Evolutionary conservation across 2,888 invertebrate species (phyloP), one percentile per base, ranked within the genome.

Genomic region (Crepidodera aurea): DNA sequence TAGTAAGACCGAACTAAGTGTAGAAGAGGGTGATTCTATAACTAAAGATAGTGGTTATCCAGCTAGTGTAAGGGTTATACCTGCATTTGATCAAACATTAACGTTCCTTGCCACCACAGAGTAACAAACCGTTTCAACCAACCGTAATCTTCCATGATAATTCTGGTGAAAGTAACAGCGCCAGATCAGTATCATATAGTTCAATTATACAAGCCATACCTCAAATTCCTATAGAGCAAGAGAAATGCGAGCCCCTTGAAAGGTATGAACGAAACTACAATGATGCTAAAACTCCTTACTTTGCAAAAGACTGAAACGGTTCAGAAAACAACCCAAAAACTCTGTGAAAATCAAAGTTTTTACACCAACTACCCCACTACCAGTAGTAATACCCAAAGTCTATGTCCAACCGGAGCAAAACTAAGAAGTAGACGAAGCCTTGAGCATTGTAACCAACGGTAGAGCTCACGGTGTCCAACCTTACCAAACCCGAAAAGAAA

Each of bases 391-490:
- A 19, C 78, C 79, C 1, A 73, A 73, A 56, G 74, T 82, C 27
- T 84, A 84, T 68, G 82, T 80, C 13, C 80, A 81, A 72, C 84
- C 86, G 4, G 92, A 92, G 77, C 86, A 88, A 77, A 91, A 92
- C 77, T 92, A 92, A 78, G 92, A 92, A 82, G 85, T 92, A 10
- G 91, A 92, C 74, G 92, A 93, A 78, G 86, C 90, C 60, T 86
- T 89, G 16, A 92, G 90, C 80, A 88, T 92, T 29, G 85, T 87
- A 73, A 89, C 88, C 57, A 90, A 91, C 72, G 91, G 92, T n/a
- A 85, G 90, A 70, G 87, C 86, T 66, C 90, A 92, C 73, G 91
- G 91, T 1, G 84, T 88, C 0, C 89, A 89, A 74, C 67, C 78
- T n/a, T 10, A 58, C 65, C 27, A 80, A 81, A 65, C 56, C 60